Conservation (phyloP, 2,113 vertebrate genomes). For the Oryzias woworae region DNA sequence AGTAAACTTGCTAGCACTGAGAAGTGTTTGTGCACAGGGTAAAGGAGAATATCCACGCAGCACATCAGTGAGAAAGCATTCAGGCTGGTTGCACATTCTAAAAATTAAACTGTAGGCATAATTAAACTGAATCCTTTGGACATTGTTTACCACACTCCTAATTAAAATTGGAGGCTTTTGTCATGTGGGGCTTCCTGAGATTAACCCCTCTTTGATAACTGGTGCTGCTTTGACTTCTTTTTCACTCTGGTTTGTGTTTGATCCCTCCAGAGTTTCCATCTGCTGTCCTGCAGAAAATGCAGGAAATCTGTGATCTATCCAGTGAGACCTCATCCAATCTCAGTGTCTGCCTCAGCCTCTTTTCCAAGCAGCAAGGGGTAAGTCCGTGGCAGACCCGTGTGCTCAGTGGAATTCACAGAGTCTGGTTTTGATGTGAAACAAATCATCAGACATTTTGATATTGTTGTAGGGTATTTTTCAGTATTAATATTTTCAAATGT, state of each 20-base stretch:
- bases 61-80: neutral
- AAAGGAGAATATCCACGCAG: neutral
- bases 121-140: constrained; percentile 11
- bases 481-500: too few relatives aligned
- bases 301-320: constrained; percentile 85
- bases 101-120: constrained; percentile 9
- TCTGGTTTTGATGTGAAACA: neutral
- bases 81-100: constrained; percentile 5
- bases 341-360: constrained; percentile 83
- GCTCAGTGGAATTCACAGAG: neutral
- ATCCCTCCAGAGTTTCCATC: constrained; percentile 77
- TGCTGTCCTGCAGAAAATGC: constrained; percentile 81
- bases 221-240: neutral
- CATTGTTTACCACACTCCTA: constrained; percentile 9
- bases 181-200: too few relatives aligned
- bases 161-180: neutral
- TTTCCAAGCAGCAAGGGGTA: constrained; percentile 90
- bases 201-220: too few relatives aligned
- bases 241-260: constrained; percentile 13
- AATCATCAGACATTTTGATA: too few relatives aligned
- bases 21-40: neutral
- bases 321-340: constrained; percentile 83
- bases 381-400: constrained; percentile 26
- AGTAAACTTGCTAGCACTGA: neutral
- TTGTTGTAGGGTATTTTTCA: too few relatives aligned